Conservation (phyloP, 2,888 invertebrate species). For the Brenthis hecate region DNA sequence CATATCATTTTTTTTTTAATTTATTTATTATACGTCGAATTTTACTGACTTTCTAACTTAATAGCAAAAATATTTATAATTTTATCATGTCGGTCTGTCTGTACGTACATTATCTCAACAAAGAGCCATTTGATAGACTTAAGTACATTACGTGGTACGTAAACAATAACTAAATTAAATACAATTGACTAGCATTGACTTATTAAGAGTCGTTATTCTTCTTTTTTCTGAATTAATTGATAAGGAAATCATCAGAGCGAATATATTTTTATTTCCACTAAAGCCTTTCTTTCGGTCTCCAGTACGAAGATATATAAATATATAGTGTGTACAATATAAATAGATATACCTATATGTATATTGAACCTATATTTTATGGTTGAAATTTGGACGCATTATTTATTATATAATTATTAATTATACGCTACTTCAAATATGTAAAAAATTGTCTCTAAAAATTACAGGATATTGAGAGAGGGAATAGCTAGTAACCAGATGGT, state of each 20-base stretch:
- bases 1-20: no score
- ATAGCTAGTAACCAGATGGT: constrained; percentile 36
- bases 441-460: neutral
- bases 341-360: no score
- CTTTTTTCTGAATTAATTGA: constrained; percentile 68
- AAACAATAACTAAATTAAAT: constrained; percentile 3
- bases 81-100: no score
- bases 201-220: constrained; percentile 49
- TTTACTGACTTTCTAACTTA: no score
- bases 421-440: no score
- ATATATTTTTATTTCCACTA: constrained; percentile 75
- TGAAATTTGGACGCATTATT: no score
- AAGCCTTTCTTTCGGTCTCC: constrained; percentile 78
- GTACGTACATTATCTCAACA: neutral
- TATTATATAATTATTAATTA: no score
- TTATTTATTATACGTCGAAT: no score
- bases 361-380: no score
- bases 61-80: no score
- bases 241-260: constrained; percentile 69
- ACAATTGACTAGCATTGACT: constrained; percentile 67
- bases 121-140: constrained; percentile 4
- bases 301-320: constrained; percentile 79
- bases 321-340: constrained; percentile 51
- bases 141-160: constrained; percentile 3
- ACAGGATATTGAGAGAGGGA: constrained; percentile 16